A percentile compares a stretch with the other conserved stretches of the same genome.
These are phyloP conservation scores for Pithys albifrons DNA, from an alignment of 2,113 vertebrate species.

Conservation along the genomic window DNA sequence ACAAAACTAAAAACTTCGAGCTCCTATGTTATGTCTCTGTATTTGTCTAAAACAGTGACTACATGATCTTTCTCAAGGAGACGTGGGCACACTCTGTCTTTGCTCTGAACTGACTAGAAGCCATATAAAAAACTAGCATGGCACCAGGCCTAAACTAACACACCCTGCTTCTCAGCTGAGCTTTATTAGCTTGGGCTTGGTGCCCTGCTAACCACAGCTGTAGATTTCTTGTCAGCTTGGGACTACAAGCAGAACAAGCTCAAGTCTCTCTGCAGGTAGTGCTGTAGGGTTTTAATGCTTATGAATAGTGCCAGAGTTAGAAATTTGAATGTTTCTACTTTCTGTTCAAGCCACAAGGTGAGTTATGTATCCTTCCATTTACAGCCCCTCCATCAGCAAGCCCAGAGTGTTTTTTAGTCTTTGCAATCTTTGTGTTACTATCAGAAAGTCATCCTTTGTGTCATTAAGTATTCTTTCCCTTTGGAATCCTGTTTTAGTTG, in stretches of 20 bases:
- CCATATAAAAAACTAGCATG: not conserved
- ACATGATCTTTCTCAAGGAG: not conserved
- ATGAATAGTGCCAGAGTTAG: not conserved
- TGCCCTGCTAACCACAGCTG: conserved; percentile 50
- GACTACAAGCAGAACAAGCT: not conserved
- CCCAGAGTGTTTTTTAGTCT: not conserved
- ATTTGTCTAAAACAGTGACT: not conserved
- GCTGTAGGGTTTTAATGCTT: not conserved
- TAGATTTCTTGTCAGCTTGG: not conserved
- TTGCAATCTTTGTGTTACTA: not conserved
- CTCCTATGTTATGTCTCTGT: not conserved
- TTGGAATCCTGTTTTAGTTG: not conserved
- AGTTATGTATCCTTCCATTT: not conserved
- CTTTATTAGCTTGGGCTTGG: conserved; percentile 51
- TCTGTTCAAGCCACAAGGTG: not conserved
- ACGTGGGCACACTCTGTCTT: not conserved
- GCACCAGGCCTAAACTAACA: conserved; percentile 36
- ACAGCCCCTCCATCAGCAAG: not conserved
- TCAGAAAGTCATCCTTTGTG: not conserved
- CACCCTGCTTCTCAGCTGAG: conserved; percentile 19
- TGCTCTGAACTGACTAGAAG: not conserved
- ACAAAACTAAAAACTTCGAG: not conserved
- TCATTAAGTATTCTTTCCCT: not conserved
- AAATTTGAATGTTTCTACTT: not conserved
- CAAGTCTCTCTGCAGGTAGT: not conserved